phyloP scores from a whole-genome alignment of 2,113 vertebrate species.

The Petrocephalus microphthalmus region DNA sequence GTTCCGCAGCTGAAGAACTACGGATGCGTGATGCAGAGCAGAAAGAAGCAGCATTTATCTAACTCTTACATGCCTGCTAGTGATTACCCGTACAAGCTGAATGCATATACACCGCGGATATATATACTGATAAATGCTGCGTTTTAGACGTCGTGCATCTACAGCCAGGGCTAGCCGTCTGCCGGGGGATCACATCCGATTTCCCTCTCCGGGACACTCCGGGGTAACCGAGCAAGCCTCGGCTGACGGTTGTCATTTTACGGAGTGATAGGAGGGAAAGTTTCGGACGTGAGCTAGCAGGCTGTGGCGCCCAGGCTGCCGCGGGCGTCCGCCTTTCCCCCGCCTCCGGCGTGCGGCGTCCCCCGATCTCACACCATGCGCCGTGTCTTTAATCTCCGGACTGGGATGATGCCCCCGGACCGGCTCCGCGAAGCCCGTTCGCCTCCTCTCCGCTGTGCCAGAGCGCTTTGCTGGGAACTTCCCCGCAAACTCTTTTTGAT shows the following conservation, averaged over 20 bases:
- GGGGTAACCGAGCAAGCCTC: background rate
- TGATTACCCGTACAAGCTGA: conserved; percentile 59
- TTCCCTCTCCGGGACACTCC: no score
- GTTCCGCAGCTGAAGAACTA: conserved; percentile 11
- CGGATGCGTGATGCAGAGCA: background rate
- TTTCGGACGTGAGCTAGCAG: conserved; percentile 24
- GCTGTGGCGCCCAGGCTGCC: conserved; percentile 17
- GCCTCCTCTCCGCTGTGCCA: background rate
- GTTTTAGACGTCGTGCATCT: conserved; percentile 37
- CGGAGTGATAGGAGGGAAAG: conserved; percentile 17
- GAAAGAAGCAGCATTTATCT: conserved; percentile 1
- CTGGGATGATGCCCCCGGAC: background rate
- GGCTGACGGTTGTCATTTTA: background rate
- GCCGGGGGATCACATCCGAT: background rate
- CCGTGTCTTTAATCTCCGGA: background rate
- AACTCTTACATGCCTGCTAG: conserved; percentile 34
- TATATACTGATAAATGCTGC: conserved; percentile 33
- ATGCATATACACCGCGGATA: conserved; percentile 25
- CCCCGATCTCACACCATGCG: background rate
- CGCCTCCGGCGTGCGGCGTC: conserved; percentile 19
- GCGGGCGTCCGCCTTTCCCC: conserved; percentile 13
- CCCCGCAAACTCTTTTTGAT: background rate
- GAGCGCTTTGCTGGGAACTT: background rate
- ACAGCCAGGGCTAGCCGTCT: conserved; percentile 51
- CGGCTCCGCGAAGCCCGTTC: background rate